These are phyloP conservation scores for Coranthus polyacanthus DNA, from an alignment of 2,797 vertebrate genomes.

Conservation along the genomic window DNA sequence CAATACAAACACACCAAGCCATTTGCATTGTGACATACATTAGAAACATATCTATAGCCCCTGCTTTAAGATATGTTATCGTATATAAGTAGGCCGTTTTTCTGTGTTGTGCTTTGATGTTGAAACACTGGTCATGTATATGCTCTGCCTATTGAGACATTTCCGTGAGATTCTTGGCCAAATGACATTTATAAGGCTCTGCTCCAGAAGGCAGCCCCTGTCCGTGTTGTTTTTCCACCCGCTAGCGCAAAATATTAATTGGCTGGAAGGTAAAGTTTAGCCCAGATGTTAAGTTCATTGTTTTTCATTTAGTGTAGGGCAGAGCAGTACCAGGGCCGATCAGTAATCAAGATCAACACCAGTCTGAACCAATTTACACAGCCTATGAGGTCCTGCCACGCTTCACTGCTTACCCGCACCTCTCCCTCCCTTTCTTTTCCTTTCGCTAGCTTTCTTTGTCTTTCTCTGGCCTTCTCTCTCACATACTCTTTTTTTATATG, in stretches of 20 bases:
- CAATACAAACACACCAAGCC: too few species aligned
- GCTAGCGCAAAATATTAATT: constrained; percentile 33
- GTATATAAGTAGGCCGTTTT: background rate
- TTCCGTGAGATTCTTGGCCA: constrained; percentile 14
- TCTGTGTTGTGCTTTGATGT: background rate
- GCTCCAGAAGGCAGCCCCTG: constrained; percentile 1
- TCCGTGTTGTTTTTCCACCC: constrained; percentile 12
- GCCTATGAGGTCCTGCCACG: constrained; percentile 57
- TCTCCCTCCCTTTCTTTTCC: background rate
- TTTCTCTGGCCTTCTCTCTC: constrained; percentile 36
- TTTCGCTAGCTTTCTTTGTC: constrained; percentile 41
- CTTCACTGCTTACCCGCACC: constrained; percentile 47
- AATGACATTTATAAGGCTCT: constrained; percentile 10
- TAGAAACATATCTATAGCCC: too few species aligned
- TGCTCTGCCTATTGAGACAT: background rate
- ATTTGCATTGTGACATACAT: too few species aligned
- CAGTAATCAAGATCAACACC: constrained; percentile 74
- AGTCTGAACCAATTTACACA: constrained; percentile 70
- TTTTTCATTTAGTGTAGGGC: constrained; percentile 15
- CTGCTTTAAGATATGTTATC: too few species aligned
- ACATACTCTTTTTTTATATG: constrained; percentile 56
- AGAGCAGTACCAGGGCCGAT: constrained; percentile 49
- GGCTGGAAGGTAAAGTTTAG: constrained; percentile 16
- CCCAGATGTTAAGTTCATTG: constrained; percentile 42
- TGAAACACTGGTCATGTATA: background rate